Conservation (phyloP, 2,888 invertebrate species). For the Peribatodes rhomboidaria region DNA sequence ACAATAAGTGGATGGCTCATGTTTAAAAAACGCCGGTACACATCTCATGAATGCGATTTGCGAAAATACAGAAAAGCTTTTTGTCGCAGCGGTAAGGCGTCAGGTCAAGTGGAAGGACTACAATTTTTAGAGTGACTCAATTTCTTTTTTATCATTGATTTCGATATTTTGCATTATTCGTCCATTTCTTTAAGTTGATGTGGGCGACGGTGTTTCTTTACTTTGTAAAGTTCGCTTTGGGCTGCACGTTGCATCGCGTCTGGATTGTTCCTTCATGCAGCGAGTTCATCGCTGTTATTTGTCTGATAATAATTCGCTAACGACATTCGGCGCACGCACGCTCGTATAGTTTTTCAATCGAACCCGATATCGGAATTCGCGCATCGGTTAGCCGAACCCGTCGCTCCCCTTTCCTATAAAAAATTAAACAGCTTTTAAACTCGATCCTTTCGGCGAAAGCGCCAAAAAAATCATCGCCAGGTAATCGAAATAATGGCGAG, state of each 20-base stretch:
- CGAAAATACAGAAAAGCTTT: conserved; percentile 29
- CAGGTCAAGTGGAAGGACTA: neutral
- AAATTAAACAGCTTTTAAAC: conserved; percentile 86
- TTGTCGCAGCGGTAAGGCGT: conserved; percentile 1
- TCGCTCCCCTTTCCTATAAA: conserved; percentile 82
- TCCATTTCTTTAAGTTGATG: too few relatives aligned
- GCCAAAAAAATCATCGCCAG: conserved; percentile 81
- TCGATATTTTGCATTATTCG: neutral
- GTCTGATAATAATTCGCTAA: conserved; percentile 50
- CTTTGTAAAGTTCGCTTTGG: conserved; percentile 8
- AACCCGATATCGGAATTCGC: conserved; percentile 83
- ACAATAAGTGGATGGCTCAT: conserved; percentile 33
- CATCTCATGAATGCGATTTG: conserved; percentile 37
- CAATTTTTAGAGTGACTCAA: neutral
- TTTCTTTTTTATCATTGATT: neutral
- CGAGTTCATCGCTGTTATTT: conserved; percentile 34
- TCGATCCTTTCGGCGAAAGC: conserved; percentile 72
- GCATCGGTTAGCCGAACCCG: conserved; percentile 80
- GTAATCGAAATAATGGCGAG: conserved; percentile 85
- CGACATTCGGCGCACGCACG: conserved; percentile 57
- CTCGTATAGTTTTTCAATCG: conserved; percentile 62
- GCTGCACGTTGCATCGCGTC: conserved; percentile 1
- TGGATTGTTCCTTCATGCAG: neutral
- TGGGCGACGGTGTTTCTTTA: neutral
- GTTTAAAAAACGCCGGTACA: conserved; percentile 29